phyloP scores from a whole-genome alignment of 2,113 vertebrate genomes.

The Thalassarche chlororhynchos region DNA sequence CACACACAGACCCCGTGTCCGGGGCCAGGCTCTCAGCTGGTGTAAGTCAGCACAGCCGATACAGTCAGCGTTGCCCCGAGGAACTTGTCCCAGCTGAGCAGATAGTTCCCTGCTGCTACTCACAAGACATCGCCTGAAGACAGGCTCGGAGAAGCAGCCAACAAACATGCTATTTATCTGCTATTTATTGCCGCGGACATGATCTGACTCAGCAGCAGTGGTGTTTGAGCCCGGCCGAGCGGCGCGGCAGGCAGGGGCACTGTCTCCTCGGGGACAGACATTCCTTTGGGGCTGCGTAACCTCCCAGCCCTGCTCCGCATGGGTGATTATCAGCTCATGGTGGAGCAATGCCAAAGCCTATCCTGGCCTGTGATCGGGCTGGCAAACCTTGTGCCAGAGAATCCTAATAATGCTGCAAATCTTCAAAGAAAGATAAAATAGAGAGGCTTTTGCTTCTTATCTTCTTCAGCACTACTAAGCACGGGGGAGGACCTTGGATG shows the following conservation, averaged over 20 bases:
- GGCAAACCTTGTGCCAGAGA: slow-evolving; percentile 38
- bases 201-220: not conserved
- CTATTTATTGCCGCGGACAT: rapidly evolving
- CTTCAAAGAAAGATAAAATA: slow-evolving; percentile 44
- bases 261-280: not conserved
- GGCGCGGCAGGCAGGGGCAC: not conserved
- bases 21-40: not conserved
- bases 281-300: not conserved
- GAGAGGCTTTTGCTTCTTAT: slow-evolving; percentile 17
- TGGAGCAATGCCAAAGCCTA: not conserved
- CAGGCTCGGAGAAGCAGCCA: not conserved
- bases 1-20: rapidly evolving
- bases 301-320: rapidly evolving
- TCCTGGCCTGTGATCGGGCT: not conserved
- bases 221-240: not conserved
- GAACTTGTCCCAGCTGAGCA: not conserved
- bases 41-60: not conserved
- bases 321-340: not conserved
- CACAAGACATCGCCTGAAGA: not conserved
- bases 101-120: not conserved
- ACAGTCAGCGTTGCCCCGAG: rapidly evolving
- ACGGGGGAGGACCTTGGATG: not conserved
- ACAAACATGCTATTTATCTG: not conserved
- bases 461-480: slow-evolving; percentile 20
- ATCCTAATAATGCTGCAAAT: slow-evolving; percentile 40